Evolutionary conservation across 2,113 vertebrate genomes (phyloP).

Genomic region (Asarcornis scutulata): DNA sequence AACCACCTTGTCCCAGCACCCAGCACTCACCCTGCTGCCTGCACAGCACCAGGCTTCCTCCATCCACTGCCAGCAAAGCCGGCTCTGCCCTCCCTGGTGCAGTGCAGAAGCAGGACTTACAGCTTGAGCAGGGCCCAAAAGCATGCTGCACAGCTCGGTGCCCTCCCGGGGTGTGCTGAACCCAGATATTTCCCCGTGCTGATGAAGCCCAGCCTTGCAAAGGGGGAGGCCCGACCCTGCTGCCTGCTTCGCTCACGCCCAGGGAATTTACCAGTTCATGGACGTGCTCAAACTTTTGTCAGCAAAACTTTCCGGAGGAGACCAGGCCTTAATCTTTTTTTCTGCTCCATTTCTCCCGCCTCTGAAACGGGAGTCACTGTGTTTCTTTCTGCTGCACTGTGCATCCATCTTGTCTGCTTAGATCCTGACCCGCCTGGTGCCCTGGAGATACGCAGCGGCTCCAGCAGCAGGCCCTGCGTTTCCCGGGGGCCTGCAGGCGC

Average conservation of each 20-base stretch:
- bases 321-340: conserved; percentile 15
- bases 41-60: background rate
- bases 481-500: background rate
- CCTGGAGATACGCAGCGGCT: background rate
- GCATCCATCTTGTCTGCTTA: conserved; percentile 60
- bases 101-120: accelerated
- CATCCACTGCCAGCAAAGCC: background rate
- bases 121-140: background rate
- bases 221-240: background rate
- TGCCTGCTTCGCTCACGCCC: background rate
- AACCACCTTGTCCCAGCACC: background rate
- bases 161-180: background rate
- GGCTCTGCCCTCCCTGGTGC: background rate
- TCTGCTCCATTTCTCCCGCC: conserved; percentile 49
- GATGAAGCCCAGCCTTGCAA: background rate
- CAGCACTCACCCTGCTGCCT: background rate
- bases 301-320: conserved; percentile 16
- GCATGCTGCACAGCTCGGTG: background rate
- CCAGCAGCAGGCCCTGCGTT: background rate
- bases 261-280: background rate
- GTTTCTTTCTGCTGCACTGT: background rate
- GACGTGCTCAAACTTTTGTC: background rate
- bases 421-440: conserved; percentile 16
- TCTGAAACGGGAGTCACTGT: background rate
- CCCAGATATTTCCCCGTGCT: background rate